Conservation (phyloP, 2,888 invertebrate species). For the Conistra vaccinii region DNA sequence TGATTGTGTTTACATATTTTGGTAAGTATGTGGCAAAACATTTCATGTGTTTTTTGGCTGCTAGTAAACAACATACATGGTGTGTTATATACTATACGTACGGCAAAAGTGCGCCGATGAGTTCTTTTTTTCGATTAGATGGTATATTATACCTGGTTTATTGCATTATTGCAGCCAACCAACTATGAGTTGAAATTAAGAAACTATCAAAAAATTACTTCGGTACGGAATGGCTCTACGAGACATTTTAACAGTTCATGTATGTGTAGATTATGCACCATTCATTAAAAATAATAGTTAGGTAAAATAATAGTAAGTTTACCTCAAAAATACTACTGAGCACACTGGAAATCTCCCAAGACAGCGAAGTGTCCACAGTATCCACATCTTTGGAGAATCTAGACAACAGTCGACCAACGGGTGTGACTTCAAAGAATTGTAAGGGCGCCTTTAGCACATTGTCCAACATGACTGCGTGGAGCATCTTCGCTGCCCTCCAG, state of each 20-base stretch:
- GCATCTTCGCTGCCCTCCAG: conserved; percentile 92
- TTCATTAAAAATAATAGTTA: background rate
- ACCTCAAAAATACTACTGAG: conserved; percentile 94
- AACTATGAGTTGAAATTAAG: background rate
- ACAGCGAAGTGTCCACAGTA: conserved; percentile 92
- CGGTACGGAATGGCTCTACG: background rate
- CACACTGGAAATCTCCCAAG: conserved; percentile 92
- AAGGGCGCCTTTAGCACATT: conserved; percentile 93
- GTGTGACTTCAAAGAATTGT: conserved; percentile 95
- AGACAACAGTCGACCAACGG: conserved; percentile 93
- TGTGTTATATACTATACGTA: background rate
- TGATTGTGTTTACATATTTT: conserved; percentile 22
- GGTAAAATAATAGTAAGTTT: conserved; percentile 76
- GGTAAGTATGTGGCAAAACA: background rate
- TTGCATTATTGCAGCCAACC: background rate
- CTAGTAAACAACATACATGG: background rate
- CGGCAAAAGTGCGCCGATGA: background rate
- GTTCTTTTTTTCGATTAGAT: background rate
- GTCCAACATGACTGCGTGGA: conserved; percentile 91
- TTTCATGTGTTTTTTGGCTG: conserved; percentile 2
- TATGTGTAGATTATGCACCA: background rate
- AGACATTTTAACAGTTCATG: background rate
- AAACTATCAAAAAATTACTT: background rate
- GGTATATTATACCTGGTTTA: background rate
- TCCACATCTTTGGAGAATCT: conserved; percentile 95